Base-by-base conservation (phyloP, 2,888 invertebrate species). In the Clusia tigrina region DNA sequence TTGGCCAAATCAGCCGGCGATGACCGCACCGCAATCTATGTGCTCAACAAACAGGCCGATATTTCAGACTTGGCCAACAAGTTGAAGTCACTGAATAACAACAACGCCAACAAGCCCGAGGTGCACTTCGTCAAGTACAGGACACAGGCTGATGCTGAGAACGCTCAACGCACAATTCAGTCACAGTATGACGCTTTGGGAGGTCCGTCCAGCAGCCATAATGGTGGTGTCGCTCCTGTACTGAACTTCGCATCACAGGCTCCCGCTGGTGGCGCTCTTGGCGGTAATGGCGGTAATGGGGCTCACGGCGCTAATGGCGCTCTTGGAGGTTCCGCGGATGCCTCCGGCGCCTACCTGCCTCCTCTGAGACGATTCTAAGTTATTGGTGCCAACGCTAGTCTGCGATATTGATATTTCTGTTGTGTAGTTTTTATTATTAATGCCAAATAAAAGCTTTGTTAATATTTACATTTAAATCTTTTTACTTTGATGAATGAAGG, bases 111-210 rank as follows among this genome's bases (percentile, higher is more conserved):
- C 26, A 79, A 80, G 65, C 79, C 79, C 23, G 79, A 80, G 71
- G 79, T 79, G 56, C 79, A 78, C 56, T 79, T 80, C n/a, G 71
- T 79, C 60, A 79, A 80, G 62, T 80, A 80, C 65, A 77, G 78
- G 62, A 80, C 80, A 0, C 68, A 74, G 23, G 79, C 79, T 63
- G 80, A 80, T 59, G 80, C 80, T 9, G 66, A 73, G 25, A 72
- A 76, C 10, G 80, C 80, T 3, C 80, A 80, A 65, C 76, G 77
- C 42, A 66, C 77, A 6, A 80, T 79, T 54, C 78, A 79, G 66
- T 72, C 77, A 57, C 79, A 79, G 57, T 79, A 80, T 23, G 73
- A 79, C 59, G 65, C 75, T 2, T 54, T 80, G 48, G 76, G 78
- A 58, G 79, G 79, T 60, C 72, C 70, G 25, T 71, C 78, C 1